phyloP scores from a whole-genome alignment of 2,797 vertebrate species.

The Gallirallus australis region DNA sequence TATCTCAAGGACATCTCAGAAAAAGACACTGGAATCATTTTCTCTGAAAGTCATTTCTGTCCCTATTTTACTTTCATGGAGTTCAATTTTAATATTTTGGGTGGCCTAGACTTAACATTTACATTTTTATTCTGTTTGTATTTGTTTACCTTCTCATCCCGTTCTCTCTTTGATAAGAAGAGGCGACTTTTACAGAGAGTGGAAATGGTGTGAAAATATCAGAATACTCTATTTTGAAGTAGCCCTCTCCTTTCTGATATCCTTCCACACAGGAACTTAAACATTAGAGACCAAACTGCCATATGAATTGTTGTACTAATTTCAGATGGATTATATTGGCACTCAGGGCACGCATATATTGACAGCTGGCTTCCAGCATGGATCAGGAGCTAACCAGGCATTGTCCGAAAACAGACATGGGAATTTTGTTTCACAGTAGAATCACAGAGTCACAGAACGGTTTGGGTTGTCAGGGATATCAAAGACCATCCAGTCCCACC shows the following conservation, averaged over 20 bases:
- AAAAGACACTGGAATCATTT: conserved; percentile 42
- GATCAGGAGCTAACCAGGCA: not conserved
- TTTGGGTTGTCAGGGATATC: too few species aligned
- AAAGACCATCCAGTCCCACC: too few species aligned
- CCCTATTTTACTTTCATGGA: conserved; percentile 15
- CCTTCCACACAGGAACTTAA: not conserved
- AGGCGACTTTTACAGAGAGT: not conserved
- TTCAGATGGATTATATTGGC: not conserved
- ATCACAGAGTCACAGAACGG: too few species aligned
- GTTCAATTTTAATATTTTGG: conserved; percentile 35
- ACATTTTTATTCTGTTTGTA: conserved; percentile 31
- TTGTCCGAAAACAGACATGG: not conserved
- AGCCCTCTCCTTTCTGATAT: not conserved
- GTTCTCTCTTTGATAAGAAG: conserved; percentile 27
- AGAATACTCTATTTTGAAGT: not conserved
- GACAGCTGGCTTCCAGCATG: not conserved
- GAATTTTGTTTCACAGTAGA: not conserved
- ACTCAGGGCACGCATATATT: not conserved
- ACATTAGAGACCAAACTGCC: not conserved
- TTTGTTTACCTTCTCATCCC: conserved; percentile 20
- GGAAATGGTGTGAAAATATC: not conserved
- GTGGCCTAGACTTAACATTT: conserved; percentile 5
- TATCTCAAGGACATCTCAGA: conserved; percentile 26
- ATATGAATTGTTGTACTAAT: not conserved
- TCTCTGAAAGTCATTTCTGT: conserved; percentile 54